Evolutionary conservation across 2,113 vertebrate species (phyloP).

Genomic region (Xyliphius kryptos): DNA sequence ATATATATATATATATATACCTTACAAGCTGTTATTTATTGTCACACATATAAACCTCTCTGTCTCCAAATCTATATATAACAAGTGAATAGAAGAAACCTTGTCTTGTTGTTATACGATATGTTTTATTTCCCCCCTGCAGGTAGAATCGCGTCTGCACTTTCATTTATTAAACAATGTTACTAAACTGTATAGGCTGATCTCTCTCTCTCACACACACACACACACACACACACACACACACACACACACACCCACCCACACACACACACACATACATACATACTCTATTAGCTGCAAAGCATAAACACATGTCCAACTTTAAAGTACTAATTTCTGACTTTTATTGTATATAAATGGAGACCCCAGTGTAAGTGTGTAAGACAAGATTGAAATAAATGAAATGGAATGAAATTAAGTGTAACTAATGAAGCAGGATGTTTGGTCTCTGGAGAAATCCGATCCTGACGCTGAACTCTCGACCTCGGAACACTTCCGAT

Average conservation of each 20-base stretch:
- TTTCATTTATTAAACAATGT: too few relatives aligned
- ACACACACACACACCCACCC: too few relatives aligned
- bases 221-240: conserved; percentile 5
- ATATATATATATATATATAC: too few relatives aligned
- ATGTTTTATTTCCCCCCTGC: too few relatives aligned
- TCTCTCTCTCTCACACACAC: background rate
- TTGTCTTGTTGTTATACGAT: too few relatives aligned
- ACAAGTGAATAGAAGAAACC: too few relatives aligned
- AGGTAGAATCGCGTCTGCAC: too few relatives aligned
- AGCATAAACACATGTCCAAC: background rate
- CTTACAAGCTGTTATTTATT: too few relatives aligned
- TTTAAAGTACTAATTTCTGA: conserved; percentile 27
- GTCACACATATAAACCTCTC: too few relatives aligned
- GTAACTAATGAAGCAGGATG: conserved; percentile 37
- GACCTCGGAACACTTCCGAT: conserved; percentile 62
- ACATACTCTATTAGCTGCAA: background rate
- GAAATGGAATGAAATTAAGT: conserved; percentile 22
- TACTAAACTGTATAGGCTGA: too few relatives aligned
- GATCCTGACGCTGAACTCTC: conserved; percentile 57
- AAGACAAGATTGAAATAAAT: conserved; percentile 11
- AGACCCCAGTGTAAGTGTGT: conserved; percentile 1
- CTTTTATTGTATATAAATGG: conserved; percentile 1
- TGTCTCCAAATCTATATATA: too few relatives aligned
- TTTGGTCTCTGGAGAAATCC: conserved; percentile 36
- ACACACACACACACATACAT: conserved; percentile 5